Conservation (phyloP, 1,140 invertebrate species). For the Hestina assimilis region DNA sequence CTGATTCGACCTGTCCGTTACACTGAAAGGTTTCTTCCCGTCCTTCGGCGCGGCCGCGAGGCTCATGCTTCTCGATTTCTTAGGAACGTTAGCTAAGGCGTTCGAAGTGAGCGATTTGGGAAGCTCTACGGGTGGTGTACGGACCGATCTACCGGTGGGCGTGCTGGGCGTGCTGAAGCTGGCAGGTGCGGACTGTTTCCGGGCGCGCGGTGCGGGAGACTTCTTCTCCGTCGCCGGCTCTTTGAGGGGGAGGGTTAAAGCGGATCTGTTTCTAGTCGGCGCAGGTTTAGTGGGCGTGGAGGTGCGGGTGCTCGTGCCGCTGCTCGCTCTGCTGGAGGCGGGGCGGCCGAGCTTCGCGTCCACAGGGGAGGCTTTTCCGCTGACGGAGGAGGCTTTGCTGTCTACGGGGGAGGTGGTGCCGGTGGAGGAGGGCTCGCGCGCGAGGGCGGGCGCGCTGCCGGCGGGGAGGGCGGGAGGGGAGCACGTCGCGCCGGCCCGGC, state of each 20-base stretch:
- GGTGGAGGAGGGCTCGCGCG: conserved; percentile 33
- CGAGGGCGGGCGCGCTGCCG: conserved; percentile 35
- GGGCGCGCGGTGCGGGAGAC: conserved; percentile 32
- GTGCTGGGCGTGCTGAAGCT: conserved; percentile 63
- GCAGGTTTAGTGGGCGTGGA: conserved; percentile 49
- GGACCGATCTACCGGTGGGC: conserved; percentile 45
- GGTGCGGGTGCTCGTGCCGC: conserved; percentile 45
- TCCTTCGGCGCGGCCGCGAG: conserved; percentile 45
- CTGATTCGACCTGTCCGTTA: conserved; percentile 45
- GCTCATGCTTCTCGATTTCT: conserved; percentile 67
- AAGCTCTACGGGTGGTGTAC: conserved; percentile 55
- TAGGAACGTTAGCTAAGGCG: conserved; percentile 39
- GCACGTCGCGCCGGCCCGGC: conserved; percentile 64
- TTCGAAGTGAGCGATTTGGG: conserved; percentile 61
- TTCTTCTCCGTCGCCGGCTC: conserved; percentile 26
- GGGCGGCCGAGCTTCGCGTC: conserved; percentile 22
- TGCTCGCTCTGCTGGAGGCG: conserved; percentile 33
- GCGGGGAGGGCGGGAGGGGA: conserved; percentile 59
- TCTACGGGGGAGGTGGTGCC: conserved; percentile 43
- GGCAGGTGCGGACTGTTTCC: conserved; percentile 62
- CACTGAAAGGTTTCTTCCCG: conserved; percentile 47
- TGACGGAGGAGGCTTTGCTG: conserved; percentile 46
- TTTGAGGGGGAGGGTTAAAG: conserved; percentile 53
- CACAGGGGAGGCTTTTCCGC: conserved; percentile 46
- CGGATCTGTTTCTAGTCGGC: conserved; percentile 37